A percentile compares a stretch with the other conserved stretches of the same genome.
Conservation (phyloP, 2,797 vertebrate genomes). For the Huso huso region DNA sequence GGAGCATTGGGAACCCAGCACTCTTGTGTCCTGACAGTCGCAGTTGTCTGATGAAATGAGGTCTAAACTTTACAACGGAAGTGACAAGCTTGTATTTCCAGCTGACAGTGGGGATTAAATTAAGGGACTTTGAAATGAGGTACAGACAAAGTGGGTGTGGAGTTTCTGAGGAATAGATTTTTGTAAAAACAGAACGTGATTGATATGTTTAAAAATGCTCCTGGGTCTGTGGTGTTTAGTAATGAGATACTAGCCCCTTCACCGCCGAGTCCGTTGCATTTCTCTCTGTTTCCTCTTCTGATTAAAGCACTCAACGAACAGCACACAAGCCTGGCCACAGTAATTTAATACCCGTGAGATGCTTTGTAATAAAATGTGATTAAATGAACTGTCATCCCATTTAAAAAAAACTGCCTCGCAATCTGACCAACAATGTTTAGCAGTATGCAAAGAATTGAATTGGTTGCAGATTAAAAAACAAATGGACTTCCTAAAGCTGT, state of each 20-base stretch:
- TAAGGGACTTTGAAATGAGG: background rate
- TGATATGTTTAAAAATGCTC: no score
- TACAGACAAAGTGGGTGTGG: no score
- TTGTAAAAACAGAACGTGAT: no score
- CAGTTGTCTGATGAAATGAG: background rate
- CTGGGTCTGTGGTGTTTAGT: no score
- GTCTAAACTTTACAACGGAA: background rate
- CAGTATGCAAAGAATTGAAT: no score
- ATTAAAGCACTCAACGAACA: conserved; percentile 35
- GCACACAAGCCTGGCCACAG: conserved; percentile 11
- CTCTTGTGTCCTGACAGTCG: background rate
- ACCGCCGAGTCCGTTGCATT: no score
- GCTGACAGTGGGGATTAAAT: background rate
- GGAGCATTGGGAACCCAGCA: background rate
- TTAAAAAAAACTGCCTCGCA: conserved; percentile 29
- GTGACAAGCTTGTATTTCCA: background rate
- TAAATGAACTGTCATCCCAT: conserved; percentile 38
- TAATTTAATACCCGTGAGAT: conserved; percentile 33
- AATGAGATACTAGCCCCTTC: no score
- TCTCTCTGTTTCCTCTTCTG: conserved; percentile 15
- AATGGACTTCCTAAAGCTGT: no score
- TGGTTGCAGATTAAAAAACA: no score
- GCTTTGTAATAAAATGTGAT: conserved; percentile 42
- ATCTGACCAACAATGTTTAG: conserved; percentile 15
- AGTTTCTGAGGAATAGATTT: no score